Evolutionary conservation across 2,888 invertebrate genomes (phyloP).

Genomic region (Trichacis sp.): DNA sequence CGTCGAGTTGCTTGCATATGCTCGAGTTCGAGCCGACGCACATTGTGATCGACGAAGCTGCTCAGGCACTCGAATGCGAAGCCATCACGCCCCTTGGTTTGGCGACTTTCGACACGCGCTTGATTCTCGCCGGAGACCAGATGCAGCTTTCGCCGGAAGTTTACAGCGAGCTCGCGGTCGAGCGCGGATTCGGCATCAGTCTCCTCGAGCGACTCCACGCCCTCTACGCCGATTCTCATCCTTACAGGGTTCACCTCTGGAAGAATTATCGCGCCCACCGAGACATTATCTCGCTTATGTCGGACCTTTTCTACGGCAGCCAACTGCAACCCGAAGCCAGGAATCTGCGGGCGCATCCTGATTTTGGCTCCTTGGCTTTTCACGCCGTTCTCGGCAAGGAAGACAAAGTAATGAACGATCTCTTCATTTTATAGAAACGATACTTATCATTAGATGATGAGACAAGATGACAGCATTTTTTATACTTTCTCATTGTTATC

Average conservation of each 20-base stretch:
- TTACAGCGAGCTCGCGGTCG: conserved; percentile 80
- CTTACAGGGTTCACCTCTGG: conserved; percentile 83
- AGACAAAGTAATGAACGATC: conserved; percentile 82
- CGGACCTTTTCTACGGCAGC: conserved; percentile 84
- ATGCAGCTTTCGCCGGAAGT: conserved; percentile 88
- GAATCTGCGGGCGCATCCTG: conserved; percentile 76
- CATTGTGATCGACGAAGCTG: conserved; percentile 88
- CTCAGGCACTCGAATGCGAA: conserved; percentile 89
- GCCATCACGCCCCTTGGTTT: conserved; percentile 83
- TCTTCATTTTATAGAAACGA: too few relatives aligned
- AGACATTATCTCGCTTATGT: conserved; percentile 84
- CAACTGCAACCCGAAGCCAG: conserved; percentile 81
- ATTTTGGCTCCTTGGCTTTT: conserved; percentile 73
- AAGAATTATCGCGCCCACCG: conserved; percentile 88
- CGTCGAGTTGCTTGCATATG: conserved; percentile 80
- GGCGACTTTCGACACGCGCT: conserved; percentile 78
- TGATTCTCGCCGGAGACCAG: conserved; percentile 88
- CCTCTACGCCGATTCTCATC: conserved; percentile 79
- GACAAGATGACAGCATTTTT: too few relatives aligned
- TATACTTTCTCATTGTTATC: too few relatives aligned
- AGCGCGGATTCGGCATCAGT: conserved; percentile 79
- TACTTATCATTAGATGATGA: too few relatives aligned
- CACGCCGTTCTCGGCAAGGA: conserved; percentile 85
- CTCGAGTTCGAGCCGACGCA: conserved; percentile 81
- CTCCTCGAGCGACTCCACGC: conserved; percentile 83